Percentiles rank a stretch among this genome's conserved stretches.
Conservation (phyloP, 2,113 vertebrate genomes). For the Platysteira castanea region DNA sequence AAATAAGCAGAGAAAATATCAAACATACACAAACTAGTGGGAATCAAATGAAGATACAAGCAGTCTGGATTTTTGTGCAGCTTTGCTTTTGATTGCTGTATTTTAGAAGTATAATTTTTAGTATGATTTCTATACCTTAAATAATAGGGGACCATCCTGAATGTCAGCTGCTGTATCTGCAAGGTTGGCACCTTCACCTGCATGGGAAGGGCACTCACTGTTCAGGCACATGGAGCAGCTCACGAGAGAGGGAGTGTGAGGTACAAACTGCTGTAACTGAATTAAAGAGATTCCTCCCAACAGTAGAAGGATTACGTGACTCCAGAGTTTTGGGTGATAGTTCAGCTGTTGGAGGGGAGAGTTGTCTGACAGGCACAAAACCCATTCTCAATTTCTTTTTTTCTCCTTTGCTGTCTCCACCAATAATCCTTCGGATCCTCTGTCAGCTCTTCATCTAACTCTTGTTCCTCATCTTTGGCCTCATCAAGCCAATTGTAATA, state of each 20-base stretch:
- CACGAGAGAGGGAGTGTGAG: neutral
- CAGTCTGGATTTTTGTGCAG: neutral
- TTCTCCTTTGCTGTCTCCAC: neutral
- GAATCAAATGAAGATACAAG: neutral
- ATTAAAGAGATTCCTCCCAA: neutral
- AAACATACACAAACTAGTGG: neutral
- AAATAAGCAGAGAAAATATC: neutral
- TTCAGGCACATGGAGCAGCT: neutral
- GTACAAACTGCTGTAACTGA: neutral
- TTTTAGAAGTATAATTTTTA: neutral
- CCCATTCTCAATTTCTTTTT: neutral
- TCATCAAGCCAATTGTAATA: neutral
- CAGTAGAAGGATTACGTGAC: rapidly evolving
- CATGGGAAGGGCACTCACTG: neutral
- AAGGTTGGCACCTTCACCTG: neutral
- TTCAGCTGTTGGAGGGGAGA: neutral
- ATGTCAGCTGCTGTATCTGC: neutral
- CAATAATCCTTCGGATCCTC: neutral
- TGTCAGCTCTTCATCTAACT: neutral
- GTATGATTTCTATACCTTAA: neutral
- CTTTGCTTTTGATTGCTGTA: neutral
- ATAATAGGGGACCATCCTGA: neutral
- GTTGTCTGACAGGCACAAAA: neutral
- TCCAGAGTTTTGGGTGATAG: neutral
- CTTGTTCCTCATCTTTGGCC: neutral